Evolutionary conservation across 2,888 invertebrate genomes (phyloP).

Genomic region (Ormyrus nitidulus): DNA sequence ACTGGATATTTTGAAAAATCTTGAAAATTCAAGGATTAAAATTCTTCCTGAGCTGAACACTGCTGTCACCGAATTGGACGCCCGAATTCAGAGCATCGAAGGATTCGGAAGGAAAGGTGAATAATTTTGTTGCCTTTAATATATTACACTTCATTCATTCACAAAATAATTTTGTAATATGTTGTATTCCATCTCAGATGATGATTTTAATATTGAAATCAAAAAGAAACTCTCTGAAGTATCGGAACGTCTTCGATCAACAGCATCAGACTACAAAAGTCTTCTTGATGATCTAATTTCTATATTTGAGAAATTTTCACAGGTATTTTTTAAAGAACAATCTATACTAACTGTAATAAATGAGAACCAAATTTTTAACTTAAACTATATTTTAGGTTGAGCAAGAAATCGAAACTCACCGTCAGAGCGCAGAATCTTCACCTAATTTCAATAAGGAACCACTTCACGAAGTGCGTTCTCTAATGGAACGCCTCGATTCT

Average conservation of each 20-base stretch:
- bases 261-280: conserved; percentile 84
- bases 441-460: conserved; percentile 57
- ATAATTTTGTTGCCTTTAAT: not conserved
- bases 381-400: conserved; percentile 62
- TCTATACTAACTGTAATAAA: conserved; percentile 15
- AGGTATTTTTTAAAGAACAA: conserved; percentile 72
- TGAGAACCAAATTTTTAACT: not conserved
- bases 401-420: conserved; percentile 73
- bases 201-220: conserved; percentile 79
- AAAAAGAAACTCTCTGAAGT: conserved; percentile 82
- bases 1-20: conserved; percentile 77
- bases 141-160: too few species aligned
- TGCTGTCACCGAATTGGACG: conserved; percentile 82
- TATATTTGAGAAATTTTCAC: conserved; percentile 82
- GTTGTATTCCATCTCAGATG: conserved; percentile 63
- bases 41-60: conserved; percentile 80
- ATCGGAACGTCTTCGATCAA: conserved; percentile 81
- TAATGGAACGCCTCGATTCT: conserved; percentile 77
- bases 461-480: conserved; percentile 60
- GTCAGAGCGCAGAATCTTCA: conserved; percentile 57
- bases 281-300: conserved; percentile 83
- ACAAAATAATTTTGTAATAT: too few species aligned
- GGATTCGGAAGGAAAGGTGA: conserved; percentile 70
- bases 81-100: conserved; percentile 82
- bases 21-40: conserved; percentile 78